Base-by-base conservation (phyloP, 2,113 vertebrate genomes). In the Thomomys bottae region DNA sequence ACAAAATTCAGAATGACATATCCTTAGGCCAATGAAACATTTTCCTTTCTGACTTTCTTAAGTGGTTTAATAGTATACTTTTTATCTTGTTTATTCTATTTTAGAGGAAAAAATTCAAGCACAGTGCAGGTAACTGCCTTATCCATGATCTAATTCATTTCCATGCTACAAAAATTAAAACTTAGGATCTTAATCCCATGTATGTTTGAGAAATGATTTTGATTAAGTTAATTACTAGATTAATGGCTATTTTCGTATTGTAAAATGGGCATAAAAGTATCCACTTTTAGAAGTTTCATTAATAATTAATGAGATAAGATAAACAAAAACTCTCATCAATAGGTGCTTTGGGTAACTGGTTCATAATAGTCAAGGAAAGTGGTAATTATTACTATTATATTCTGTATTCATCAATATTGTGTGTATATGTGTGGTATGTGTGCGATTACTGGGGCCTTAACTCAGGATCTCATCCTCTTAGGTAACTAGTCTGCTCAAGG, bases 151-250 rank as follows among this genome's bases (percentile, higher is more conserved):
- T 75, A 61, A 61, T 88, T 94, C 40, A 78, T 92, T 86, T 89
- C 30, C 91, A 2, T 66, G n/a, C 5, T 23, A 89, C 10, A 59
- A 76, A 94, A 61, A 14, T 23, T 88, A 75, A 94, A 91, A 94
- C 8, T 9, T 66, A 88, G 15, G 1, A 73, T 30, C 8, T 68
- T 76, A 76, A 49, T 79, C n/a, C 30, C 68, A 1, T 75, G 6
- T 64, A 59, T 78, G 77, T 79, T 84, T 73, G 24, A 79, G 57
- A 4, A 1, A 68, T 49, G 11, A 7, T 68, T 88, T 84, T 0
- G 15, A 17, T 20, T 0, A 79, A 61, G 3, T 77, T 91, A 87
- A 78, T 73, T 77, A 45, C 17, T 75, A 8, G 71, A 85, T 45
- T 17, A 1, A 63, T 9, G 1, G 12, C 36, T 61, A 2, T 64